Evolutionary conservation across 2,797 vertebrate species (phyloP), one percentile per base, ranked within the genome.

Genomic region (Psittacula derbiana): DNA sequence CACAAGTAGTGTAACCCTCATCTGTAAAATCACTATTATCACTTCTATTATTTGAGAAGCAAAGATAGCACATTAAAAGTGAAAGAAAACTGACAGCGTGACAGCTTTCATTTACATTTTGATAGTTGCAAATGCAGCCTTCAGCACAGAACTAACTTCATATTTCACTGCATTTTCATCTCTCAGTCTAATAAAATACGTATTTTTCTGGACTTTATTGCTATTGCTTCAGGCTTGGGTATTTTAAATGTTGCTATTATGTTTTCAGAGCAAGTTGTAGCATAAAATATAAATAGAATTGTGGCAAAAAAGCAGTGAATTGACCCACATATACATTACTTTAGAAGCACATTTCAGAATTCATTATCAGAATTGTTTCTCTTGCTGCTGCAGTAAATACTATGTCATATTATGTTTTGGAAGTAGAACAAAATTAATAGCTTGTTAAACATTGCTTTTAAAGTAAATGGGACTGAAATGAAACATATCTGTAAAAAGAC

Each of bases 61-160:
- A 93, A 95, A 92, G 93, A 92, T 27, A 80, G 73, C 80, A 92
- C 88, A 93, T 96, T 93, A 95, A 90, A 95, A 93, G 76, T 86
- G 82, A 91, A 95, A 95, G 79, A 94, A 93, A 94, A 90, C 55
- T 97, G 92, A 90, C 80, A 93, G 91, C 17, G 2, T 92, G 95
- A 95, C 94, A 96, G 91, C 66, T 96, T 95, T 86, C 91, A 94
- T 97, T 95, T 91, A 92, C 91, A 95, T 92, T 95, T 96, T 31
- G 36, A 61, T 76, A 92, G 80, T 46, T 93, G 46, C 85, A 96
- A 95, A 91, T 10, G 52, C 70, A 92, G 82, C 91, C 90, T 90
- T 93, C 85, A 92, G 87, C 85, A 96, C 36, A 70, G 70, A 93
- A 88, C 55, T 81, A 71, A 93, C 85, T 94, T 93, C 74, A 86